Evolutionary conservation across 2,113 vertebrate genomes (phyloP).

Genomic region (Ondatra zibethicus): DNA sequence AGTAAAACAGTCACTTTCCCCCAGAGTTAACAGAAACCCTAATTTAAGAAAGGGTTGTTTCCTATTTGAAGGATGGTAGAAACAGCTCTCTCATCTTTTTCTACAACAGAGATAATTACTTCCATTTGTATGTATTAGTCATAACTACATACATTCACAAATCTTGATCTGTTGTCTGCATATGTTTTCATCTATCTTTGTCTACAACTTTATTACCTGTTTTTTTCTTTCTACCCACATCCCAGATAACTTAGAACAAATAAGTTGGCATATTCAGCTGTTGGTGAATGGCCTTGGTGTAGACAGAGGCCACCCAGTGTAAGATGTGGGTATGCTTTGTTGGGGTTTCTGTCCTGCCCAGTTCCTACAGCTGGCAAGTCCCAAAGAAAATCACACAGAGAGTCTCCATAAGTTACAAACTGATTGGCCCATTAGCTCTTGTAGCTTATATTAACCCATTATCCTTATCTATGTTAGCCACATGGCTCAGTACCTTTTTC

Average conservation of each 20-base stretch:
- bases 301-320: no score
- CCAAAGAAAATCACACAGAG: no score
- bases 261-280: background rate
- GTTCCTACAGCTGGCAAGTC: no score
- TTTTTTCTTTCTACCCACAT: background rate
- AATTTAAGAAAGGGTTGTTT: background rate
- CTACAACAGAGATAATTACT: background rate
- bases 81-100: background rate
- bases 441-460: no score
- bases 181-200: background rate
- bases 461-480: no score
- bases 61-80: background rate
- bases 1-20: background rate
- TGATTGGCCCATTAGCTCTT: no score
- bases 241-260: background rate
- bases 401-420: no score
- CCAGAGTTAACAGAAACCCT: background rate
- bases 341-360: no score
- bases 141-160: background rate
- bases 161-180: background rate
- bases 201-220: background rate
- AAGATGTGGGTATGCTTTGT: no score
- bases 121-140: background rate
- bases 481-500: no score
- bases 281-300: background rate